Percentiles rank a stretch among this genome's conserved stretches.
phyloP scores from a whole-genome alignment of 2,113 vertebrate genomes.

The Microtus pennsylvanicus region DNA sequence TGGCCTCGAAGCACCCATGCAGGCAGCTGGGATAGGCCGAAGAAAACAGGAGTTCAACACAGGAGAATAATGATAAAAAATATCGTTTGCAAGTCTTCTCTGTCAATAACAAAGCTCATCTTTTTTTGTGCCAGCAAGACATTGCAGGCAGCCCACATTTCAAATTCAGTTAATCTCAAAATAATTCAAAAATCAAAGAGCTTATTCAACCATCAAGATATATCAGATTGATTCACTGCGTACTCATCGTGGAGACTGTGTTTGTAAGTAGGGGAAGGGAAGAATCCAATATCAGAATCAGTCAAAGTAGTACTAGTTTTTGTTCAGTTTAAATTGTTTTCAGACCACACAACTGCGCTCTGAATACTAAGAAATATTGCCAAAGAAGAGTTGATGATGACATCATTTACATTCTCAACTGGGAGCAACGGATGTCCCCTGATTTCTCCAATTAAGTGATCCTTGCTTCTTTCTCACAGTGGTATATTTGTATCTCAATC shows the following conservation, averaged over 20 bases:
- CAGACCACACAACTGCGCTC: slow-evolving; percentile 72
- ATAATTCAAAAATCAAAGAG: slow-evolving; percentile 91
- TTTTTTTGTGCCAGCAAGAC: slow-evolving; percentile 87
- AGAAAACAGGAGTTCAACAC: slow-evolving; percentile 73
- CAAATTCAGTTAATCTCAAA: slow-evolving; percentile 90
- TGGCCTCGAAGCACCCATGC: slow-evolving; percentile 58
- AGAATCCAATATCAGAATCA: slow-evolving; percentile 85
- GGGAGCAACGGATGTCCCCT: slow-evolving; percentile 72
- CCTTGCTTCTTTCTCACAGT: slow-evolving; percentile 24
- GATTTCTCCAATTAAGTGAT: slow-evolving; percentile 55
- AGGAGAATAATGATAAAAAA: slow-evolving; percentile 82
- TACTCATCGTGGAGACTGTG: slow-evolving; percentile 83
- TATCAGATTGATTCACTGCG: slow-evolving; percentile 85
- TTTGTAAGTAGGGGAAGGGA: slow-evolving; percentile 71
- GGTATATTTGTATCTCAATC: slow-evolving; percentile 44
- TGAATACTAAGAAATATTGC: slow-evolving; percentile 83
- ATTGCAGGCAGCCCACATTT: slow-evolving; percentile 86
- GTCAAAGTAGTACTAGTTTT: slow-evolving; percentile 82
- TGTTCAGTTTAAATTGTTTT: slow-evolving; percentile 86
- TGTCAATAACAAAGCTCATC: slow-evolving; percentile 88
- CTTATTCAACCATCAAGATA: slow-evolving; percentile 89
- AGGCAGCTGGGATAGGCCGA: slow-evolving; percentile 69
- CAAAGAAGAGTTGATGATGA: slow-evolving; percentile 77
- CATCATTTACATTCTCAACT: slow-evolving; percentile 82
- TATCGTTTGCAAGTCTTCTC: slow-evolving; percentile 84